Evolutionary conservation across 2,113 vertebrate species (phyloP), one percentile per base, ranked within the genome.

Genomic region (Muscicapa adusta): DNA sequence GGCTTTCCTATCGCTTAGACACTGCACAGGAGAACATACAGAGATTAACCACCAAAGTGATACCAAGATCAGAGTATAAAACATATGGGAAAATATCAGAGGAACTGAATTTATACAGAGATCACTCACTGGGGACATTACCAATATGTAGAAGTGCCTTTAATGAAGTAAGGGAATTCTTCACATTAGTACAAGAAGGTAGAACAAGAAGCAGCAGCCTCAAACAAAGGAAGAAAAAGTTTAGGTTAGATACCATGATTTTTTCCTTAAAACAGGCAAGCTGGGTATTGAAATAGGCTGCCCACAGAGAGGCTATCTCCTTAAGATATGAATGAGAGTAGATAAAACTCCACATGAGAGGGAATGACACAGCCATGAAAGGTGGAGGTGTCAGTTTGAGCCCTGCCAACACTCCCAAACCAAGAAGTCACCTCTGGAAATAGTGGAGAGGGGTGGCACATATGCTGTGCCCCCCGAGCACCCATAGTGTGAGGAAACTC

Each of bases 121-220:
- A 96, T 93, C 94, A 94, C 90, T 94, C 95, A 74, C 91, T 71
- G 56, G 95, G 91, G 90, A 96, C 88, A 75, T 96, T 96, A 86
- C 65, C 82, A 90, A 84, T 93, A 94, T 96, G 96, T 89, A 93
- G 82, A 86, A 96, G 92, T 88, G 61, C 12, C 5, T 92, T 97
- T 96, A 97, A 96, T 95, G 93, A 97, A 95, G 89, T 68, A 79
- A 96, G 96, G 92, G 91, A 97, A 94, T 96, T 93, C 90, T 96
- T 93, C 95, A 96, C 96, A 92, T 86, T 83, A 93, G 76, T 96
- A 96, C 90, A 97, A 96, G 93, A 83, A 92, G 94, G 94, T 96
- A 96, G 91, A 97, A 97, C 90, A 96, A 96, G 96, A 92, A 94
- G 95, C 60, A 90, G 95, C 68, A 91, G 92, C 61, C 68, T 96